Conservation (phyloP, 2,888 invertebrate genomes). For the Orthosia incerta region DNA sequence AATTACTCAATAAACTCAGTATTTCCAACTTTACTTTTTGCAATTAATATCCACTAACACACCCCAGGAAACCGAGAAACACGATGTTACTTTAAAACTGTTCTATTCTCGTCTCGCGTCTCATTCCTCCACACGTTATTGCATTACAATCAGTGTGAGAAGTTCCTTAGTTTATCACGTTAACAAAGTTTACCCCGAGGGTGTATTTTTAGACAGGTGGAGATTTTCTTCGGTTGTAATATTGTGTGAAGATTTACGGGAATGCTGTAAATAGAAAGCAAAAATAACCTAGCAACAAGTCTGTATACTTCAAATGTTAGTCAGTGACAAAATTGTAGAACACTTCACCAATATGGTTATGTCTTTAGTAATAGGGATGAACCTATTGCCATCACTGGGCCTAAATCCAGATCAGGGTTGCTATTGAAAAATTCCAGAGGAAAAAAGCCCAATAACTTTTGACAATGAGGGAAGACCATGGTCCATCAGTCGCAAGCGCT, state of each 20-base stretch:
- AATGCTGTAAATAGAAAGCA: background rate
- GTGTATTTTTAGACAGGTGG: slow-evolving; percentile 39
- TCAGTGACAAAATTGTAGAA: too few relatives aligned
- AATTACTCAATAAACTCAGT: background rate
- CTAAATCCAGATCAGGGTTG: too few relatives aligned
- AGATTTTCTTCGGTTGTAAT: slow-evolving; percentile 28
- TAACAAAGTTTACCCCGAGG: slow-evolving; percentile 32
- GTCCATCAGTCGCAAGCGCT: too few relatives aligned
- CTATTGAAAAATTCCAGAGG: too few relatives aligned
- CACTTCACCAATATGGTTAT: too few relatives aligned
- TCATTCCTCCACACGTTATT: slow-evolving; percentile 32
- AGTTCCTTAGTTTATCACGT: slow-evolving; percentile 24
- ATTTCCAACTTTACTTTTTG: background rate
- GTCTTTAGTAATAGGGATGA: too few relatives aligned
- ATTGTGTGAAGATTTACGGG: slow-evolving; percentile 16
- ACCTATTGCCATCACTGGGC: too few relatives aligned
- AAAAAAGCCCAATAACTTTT: too few relatives aligned
- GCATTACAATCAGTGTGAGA: slow-evolving; percentile 51
- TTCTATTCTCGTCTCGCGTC: background rate
- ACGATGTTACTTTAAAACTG: slow-evolving; percentile 9
- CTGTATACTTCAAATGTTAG: too few relatives aligned
- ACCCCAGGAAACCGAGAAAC: background rate
- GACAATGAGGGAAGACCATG: too few relatives aligned
- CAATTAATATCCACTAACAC: slow-evolving; percentile 1
- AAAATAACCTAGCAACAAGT: background rate